Conservation (phyloP, 53 echinoderm and acorn worm species). For the Stichopus horrens region DNA sequence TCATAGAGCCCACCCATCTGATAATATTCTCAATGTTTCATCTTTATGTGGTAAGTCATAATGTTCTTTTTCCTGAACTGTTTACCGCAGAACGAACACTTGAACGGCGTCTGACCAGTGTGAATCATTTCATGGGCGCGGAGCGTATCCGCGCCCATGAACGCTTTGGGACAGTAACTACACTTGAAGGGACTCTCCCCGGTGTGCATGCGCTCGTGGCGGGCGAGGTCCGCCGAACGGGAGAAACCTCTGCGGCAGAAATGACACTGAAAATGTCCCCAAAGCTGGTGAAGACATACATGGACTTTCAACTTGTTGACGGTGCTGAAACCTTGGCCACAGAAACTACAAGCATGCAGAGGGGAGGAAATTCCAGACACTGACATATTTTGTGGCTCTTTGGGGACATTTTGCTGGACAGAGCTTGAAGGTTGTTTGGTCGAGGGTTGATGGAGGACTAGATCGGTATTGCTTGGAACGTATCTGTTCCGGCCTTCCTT, state of each 20-base stretch:
- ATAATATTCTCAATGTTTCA: too few species aligned
- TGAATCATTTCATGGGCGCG: not conserved
- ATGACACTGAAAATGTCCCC: not conserved
- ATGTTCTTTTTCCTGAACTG: not conserved
- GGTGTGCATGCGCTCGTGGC: not conserved
- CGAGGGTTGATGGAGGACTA: too few species aligned
- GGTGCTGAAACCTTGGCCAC: not conserved
- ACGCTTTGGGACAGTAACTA: not conserved
- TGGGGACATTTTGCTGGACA: too few species aligned
- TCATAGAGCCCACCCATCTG: too few species aligned
- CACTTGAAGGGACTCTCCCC: constrained; percentile 17
- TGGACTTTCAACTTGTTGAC: not conserved
- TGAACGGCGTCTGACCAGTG: not conserved
- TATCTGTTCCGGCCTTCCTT: too few species aligned
- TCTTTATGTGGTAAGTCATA: too few species aligned
- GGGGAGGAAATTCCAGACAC: not conserved
- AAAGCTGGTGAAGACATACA: not conserved
- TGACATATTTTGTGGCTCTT: not conserved
- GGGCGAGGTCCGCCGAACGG: not conserved
- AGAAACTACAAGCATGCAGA: not conserved
- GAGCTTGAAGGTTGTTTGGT: too few species aligned
- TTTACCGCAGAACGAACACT: not conserved
- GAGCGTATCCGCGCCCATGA: not conserved
- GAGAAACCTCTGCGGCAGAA: not conserved
- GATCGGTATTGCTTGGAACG: too few species aligned